Percentiles rank a stretch among this genome's conserved stretches.
These are phyloP conservation scores for Corythucha ciliata DNA, from an alignment of 2,888 invertebrate genomes.

Conservation along the genomic window DNA sequence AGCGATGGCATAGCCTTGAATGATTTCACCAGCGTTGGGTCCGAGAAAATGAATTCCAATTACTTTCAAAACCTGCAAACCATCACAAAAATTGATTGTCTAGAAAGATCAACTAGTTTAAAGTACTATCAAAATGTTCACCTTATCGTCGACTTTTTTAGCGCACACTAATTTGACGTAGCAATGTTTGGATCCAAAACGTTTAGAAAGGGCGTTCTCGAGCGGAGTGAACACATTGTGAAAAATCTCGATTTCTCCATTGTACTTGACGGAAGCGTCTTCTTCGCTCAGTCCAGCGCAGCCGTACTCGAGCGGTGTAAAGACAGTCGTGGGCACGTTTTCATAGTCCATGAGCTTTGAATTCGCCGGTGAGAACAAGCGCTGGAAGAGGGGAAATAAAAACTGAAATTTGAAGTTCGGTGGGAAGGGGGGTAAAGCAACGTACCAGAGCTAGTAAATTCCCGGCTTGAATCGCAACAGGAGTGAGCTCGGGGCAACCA, in stretches of 20 bases:
- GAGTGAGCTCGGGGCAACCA: conserved; percentile 72
- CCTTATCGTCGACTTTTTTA: conserved; percentile 40
- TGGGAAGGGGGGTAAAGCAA: no score
- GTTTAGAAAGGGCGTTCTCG: conserved; percentile 73
- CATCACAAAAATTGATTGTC: no score
- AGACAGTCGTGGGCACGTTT: conserved; percentile 88
- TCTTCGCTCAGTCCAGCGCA: conserved; percentile 92
- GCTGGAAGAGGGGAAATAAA: conserved; percentile 33
- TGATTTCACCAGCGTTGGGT: conserved; percentile 85
- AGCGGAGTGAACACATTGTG: conserved; percentile 91
- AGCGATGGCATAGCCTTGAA: conserved; percentile 86
- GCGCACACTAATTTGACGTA: conserved; percentile 51
- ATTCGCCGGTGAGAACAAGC: conserved; percentile 53
- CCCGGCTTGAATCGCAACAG: conserved; percentile 91
- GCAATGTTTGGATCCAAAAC: conserved; percentile 51
- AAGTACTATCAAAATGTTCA: conserved; percentile 30
- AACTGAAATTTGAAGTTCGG: no score
- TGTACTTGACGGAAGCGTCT: conserved; percentile 53
- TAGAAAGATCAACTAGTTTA: no score
- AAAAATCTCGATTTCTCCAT: conserved; percentile 76
- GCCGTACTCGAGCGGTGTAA: conserved; percentile 95
- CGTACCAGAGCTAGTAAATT: conserved; percentile 71
- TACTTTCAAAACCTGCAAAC: conserved; percentile 52
- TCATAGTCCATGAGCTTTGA: conserved; percentile 71
- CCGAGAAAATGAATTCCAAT: conserved; percentile 85